Evolutionary conservation across 2,888 invertebrate genomes (phyloP).

Genomic region (Diachrysia chrysitis): DNA sequence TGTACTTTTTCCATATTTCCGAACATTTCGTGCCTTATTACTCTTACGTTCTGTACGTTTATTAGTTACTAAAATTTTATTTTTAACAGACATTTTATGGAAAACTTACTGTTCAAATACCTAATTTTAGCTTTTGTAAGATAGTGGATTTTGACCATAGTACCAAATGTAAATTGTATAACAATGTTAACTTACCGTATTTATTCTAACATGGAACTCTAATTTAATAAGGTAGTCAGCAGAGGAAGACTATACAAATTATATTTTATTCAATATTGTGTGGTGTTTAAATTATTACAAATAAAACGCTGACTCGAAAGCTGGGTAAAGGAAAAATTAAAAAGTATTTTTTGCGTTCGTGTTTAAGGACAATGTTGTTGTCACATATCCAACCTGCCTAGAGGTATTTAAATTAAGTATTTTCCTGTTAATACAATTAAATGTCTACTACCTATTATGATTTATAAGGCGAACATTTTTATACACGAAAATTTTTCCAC

Average conservation of each 20-base stretch:
- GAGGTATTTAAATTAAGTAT: conserved; percentile 11
- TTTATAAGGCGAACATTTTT: too few species aligned
- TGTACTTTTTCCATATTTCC: conserved; percentile 8
- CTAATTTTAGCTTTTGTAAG: too few species aligned
- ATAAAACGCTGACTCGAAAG: not conserved
- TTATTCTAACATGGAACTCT: too few species aligned
- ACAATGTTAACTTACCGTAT: too few species aligned
- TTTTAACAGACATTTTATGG: too few species aligned
- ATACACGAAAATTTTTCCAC: not conserved
- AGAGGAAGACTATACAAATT: too few species aligned
- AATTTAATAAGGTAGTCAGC: too few species aligned
- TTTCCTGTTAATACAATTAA: conserved; percentile 48
- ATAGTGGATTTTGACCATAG: too few species aligned
- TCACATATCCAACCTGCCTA: conserved; percentile 19
- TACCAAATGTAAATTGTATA: too few species aligned
- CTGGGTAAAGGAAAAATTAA: too few species aligned
- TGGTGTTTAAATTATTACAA: not conserved
- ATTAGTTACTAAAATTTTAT: not conserved
- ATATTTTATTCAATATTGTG: too few species aligned
- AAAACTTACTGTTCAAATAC: too few species aligned
- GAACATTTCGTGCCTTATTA: not conserved
- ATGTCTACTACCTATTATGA: not conserved
- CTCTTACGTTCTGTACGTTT: not conserved
- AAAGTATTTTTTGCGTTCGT: conserved; percentile 2
- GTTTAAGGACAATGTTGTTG: conserved; percentile 35